Base-by-base conservation (phyloP, 2,888 invertebrate genomes). In the Microctonus hyperodae region DNA sequence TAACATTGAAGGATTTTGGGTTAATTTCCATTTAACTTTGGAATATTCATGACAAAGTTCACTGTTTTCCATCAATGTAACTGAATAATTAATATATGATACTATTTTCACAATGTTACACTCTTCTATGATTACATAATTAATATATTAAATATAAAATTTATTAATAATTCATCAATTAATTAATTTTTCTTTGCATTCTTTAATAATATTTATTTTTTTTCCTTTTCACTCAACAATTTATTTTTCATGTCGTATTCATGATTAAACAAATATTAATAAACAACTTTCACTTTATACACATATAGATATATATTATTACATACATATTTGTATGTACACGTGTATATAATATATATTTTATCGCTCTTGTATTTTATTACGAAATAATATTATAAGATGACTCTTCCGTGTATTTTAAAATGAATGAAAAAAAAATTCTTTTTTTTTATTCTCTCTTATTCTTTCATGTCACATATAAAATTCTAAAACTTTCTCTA, bases 261-360 rank as follows among this genome's bases (percentile, higher is more conserved):
- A 16, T 6, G 16, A n/a, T 2, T 1, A 51, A 48, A 37, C 7
- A 25, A 28, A 44, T 28, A n/a, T 35, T 22, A 44, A 59, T 59
- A 44, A 59, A 59, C 44, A 60, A 60, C 60, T 60, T 60, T 60
- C 60, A 60, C 60, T 48, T 5, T 37, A 37, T 37, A 37, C 7
- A n/a, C n/a, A 28, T 7, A 28, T 28, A 28, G 4, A 28, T 5
- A 5, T 28, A 28, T 28, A 13, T 2, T 40, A 53, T 53, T 16
- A 0, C 28, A 23, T 40, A n/a, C n/a, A n/a, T n/a, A n/a, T n/a
- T n/a, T n/a, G n/a, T n/a, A n/a, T n/a, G n/a, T n/a, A n/a, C n/a
- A n/a, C n/a, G n/a, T 40, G 7, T 31, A 25, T 25, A 58, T n/a
- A 37, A n/a, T 13, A n/a, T n/a, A 35, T 35, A 35, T 35, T 35